A percentile compares a stretch with the other conserved stretches of the same genome.
Conservation (phyloP, 2,113 vertebrate genomes). For the Pseudorasbora parva region DNA sequence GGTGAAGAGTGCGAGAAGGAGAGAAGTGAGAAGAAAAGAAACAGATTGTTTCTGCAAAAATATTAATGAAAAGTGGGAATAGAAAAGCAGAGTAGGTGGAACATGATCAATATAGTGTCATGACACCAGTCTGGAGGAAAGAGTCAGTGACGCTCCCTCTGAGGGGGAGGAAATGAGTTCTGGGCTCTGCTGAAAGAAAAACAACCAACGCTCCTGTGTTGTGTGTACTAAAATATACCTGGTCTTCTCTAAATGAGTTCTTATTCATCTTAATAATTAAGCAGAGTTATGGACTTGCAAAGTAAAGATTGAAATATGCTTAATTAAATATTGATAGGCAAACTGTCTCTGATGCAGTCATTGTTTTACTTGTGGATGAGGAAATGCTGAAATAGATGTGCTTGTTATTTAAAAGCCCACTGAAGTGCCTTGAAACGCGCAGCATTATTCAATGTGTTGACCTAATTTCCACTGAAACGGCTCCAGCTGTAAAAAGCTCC, state of each 20-base stretch:
- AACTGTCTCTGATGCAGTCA: conserved; percentile 69
- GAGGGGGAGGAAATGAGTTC: conserved; percentile 32
- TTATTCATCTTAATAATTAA: conserved; percentile 83
- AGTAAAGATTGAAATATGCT: conserved; percentile 75
- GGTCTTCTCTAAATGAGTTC: conserved; percentile 73
- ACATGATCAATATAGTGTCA: conserved; percentile 42
- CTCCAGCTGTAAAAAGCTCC: no score
- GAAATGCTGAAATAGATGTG: background rate
- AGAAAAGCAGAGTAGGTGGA: conserved; percentile 28
- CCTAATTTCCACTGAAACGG: no score
- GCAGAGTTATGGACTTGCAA: conserved; percentile 73
- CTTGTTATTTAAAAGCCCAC: conserved; percentile 46
- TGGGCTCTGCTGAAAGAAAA: conserved; percentile 22
- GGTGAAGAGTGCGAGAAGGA: conserved; percentile 20
- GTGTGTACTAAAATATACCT: conserved; percentile 72
- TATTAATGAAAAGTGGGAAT: conserved; percentile 25
- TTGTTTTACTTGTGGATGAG: conserved; percentile 35
- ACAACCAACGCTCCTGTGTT: conserved; percentile 48
- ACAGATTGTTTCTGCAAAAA: conserved; percentile 41
- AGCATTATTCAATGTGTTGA: no score
- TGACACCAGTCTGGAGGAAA: conserved; percentile 39
- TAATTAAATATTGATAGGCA: conserved; percentile 83
- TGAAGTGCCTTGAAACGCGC: no score
- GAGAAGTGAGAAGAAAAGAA: conserved; percentile 29
- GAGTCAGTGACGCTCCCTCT: conserved; percentile 10